These are phyloP conservation scores for Bovichtus diacanthus DNA, from an alignment of 2,797 vertebrate species.

Conservation along the genomic window DNA sequence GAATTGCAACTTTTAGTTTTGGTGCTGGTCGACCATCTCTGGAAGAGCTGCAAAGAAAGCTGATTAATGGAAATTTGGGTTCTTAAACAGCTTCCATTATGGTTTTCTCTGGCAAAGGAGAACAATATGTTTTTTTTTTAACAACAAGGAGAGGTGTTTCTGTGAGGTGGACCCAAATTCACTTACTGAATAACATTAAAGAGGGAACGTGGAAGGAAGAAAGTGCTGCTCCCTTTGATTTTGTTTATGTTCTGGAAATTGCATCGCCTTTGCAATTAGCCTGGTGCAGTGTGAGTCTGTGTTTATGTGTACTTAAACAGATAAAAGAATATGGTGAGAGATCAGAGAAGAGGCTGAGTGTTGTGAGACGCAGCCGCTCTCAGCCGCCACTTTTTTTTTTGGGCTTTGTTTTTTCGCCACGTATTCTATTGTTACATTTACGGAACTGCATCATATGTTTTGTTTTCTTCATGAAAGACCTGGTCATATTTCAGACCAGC, in stretches of 20 bases:
- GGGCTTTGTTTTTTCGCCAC: conserved; percentile 49
- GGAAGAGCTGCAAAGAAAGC: conserved; percentile 35
- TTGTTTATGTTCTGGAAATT: conserved; percentile 80
- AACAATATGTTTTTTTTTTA: conserved; percentile 57
- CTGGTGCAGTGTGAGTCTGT: conserved; percentile 38
- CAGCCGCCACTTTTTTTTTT: conserved; percentile 54
- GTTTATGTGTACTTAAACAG: conserved; percentile 82
- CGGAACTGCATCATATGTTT: not conserved
- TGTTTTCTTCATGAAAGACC: not conserved
- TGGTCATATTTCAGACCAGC: conserved; percentile 11
- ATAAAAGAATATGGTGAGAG: conserved; percentile 84
- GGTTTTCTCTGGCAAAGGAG: conserved; percentile 49
- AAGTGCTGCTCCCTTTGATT: conserved; percentile 79
- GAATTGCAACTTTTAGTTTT: conserved; percentile 49
- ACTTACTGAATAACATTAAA: conserved; percentile 75
- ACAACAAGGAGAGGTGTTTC: conserved; percentile 51
- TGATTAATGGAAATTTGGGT: conserved; percentile 65
- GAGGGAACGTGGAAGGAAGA: conserved; percentile 42
- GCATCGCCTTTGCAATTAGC: conserved; percentile 85
- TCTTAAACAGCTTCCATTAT: conserved; percentile 62
- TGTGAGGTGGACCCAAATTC: conserved; percentile 59
- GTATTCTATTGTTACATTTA: not conserved
- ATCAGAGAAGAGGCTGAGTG: conserved; percentile 76
- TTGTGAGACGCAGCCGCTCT: conserved; percentile 25
- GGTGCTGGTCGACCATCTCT: conserved; percentile 24